Base-by-base conservation (phyloP, 92 coral and sea anemone species). In the Pocillopora meandrina region DNA sequence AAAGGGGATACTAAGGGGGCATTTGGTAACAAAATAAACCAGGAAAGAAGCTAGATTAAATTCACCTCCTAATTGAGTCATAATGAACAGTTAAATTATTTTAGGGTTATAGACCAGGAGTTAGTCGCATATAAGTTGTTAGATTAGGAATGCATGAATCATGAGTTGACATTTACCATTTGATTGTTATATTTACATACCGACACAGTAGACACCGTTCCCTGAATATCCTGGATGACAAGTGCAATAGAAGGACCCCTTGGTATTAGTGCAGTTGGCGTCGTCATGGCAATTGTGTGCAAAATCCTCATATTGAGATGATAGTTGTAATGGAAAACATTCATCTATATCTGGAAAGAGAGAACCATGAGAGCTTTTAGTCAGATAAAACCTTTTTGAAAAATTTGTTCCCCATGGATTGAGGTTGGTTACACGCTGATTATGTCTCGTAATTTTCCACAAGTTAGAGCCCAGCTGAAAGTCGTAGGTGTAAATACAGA, bases 221-320 rank as follows among this genome's bases (percentile, higher is more conserved):
- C 94, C 94, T 33, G 76, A 85, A 60, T 85, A 89, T 55, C 92
- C 92, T 26, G 58, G 63, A 74, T 71, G 92, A 78, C 92, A 89
- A 12, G 90, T 78, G 76, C 92, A 89, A 74, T 65, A 72, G 68
- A 82, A 92, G n/a, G 95, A 90, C 4, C 95, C 93, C 83, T 90
- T 82, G 88, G 88, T 91, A 72, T 91, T 91, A 75, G 93, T 90
- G 72, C 95, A 91, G 88, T 89, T 91, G 81, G 95, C 87, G 61
- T 85, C 93, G 49, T 67, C 61, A 75, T 91, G 95, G 90, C 93
- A 93, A 83, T 92, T 86, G 91, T 92, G 93, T 5, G 84, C 90
- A 65, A 83, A 85, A 75, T 87, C 89, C 12, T 82, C 60, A 61
- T 93, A 82, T n/a, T 79, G 58, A 21, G 84, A 74, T n/a, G 95